These are phyloP conservation scores for Adelognathus sp. DNA, from an alignment of 2,888 invertebrate species.

Conservation along the genomic window DNA sequence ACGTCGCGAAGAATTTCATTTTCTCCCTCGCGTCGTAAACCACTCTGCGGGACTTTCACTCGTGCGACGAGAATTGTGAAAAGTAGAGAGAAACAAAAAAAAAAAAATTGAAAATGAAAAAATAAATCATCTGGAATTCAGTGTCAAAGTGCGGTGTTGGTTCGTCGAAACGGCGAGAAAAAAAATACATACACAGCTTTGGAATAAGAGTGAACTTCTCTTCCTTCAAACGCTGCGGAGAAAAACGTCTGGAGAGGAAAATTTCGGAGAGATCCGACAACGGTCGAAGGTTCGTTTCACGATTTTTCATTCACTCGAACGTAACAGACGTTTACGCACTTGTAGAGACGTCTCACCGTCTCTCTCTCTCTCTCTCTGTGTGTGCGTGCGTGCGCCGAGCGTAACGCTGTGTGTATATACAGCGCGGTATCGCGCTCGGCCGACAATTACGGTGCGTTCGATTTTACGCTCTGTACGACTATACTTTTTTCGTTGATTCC, in stretches of 20 bases:
- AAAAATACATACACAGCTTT: background rate
- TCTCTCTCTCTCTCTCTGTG: background rate
- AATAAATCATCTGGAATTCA: slow-evolving; percentile 13
- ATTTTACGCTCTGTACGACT: background rate
- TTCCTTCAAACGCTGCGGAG: background rate
- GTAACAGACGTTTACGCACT: background rate
- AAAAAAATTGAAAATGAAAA: background rate
- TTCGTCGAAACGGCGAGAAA: background rate
- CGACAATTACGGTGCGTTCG: background rate
- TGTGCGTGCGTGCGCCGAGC: background rate
- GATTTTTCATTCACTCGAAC: background rate
- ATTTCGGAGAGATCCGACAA: background rate
- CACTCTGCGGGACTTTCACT: slow-evolving; percentile 6
- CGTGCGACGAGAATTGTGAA: background rate
- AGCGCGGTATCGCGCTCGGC: background rate
- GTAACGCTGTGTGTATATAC: slow-evolving; percentile 4
- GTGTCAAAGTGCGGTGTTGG: slow-evolving; percentile 17
- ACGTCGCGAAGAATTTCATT: background rate
- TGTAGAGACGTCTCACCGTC: background rate
- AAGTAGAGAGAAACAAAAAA: background rate
- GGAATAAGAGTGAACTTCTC: background rate
- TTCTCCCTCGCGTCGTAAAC: background rate
- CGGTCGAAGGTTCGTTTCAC: slow-evolving; percentile 12
- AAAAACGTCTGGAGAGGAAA: background rate
- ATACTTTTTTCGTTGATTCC: background rate